Evolutionary conservation across 2,797 vertebrate species (phyloP).

Genomic region (Adelosebastes latens): DNA sequence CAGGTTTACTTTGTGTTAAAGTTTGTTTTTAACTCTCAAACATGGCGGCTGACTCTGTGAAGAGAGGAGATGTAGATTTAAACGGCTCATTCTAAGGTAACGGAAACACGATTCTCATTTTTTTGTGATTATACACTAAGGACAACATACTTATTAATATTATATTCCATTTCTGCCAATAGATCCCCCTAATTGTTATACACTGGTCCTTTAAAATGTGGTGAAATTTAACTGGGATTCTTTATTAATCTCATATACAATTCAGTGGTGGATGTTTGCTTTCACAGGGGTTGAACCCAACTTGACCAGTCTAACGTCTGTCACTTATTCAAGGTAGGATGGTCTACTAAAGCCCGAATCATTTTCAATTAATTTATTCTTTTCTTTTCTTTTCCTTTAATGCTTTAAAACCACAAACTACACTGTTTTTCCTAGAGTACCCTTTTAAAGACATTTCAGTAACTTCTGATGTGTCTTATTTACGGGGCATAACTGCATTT

Average conservation of each 20-base stretch:
- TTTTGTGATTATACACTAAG: too few species aligned
- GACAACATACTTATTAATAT: too few species aligned
- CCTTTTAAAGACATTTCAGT: neutral
- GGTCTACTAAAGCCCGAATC: neutral
- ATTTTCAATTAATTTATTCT: neutral
- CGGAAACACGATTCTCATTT: too few species aligned
- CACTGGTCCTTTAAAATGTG: neutral
- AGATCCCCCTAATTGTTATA: too few species aligned
- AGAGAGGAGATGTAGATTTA: too few species aligned
- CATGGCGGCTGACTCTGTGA: too few species aligned
- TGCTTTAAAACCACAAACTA: neutral
- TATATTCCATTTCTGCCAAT: too few species aligned
- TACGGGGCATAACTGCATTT: conserved; percentile 18
- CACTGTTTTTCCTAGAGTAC: neutral
- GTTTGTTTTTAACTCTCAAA: neutral
- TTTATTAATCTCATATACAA: neutral
- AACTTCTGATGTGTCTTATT: conserved; percentile 21
- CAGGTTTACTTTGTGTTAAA: neutral
- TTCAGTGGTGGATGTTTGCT: neutral
- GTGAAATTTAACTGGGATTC: neutral
- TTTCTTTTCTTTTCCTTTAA: neutral
- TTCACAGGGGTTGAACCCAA: neutral
- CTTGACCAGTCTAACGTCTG: neutral
- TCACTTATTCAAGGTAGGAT: neutral
- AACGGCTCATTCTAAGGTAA: too few species aligned